Evolutionary conservation across 2,797 vertebrate genomes (phyloP), one percentile per base, ranked within the genome.

Genomic region (Enteromius thamalakanensis): DNA sequence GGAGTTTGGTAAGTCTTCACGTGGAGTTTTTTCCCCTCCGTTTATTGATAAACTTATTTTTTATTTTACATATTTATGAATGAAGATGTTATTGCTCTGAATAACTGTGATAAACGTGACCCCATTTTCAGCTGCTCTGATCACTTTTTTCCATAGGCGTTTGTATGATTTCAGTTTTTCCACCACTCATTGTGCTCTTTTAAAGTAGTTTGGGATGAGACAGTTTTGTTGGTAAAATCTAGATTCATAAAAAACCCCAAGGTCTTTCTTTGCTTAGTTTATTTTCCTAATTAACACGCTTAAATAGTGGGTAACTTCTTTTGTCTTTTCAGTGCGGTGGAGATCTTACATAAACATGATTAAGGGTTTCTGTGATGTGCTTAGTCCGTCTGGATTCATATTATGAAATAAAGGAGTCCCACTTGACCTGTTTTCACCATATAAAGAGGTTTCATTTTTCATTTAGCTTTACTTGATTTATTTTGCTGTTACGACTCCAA

Each of bases 1-100:
- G 42, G 42, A 84, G 79, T 76, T 76, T 76, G 83, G 83, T 84
- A 51, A 84, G 83, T 84, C 34, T 55, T 37, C 6, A 34, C 40
- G n/a, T 42, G 21, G 45, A 51, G 9, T 21, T 71, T 26, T 14
- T 10, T 14, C 29, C 3, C 9, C 40, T 8, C 8, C 40, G 3
- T 34, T 65, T 58, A 58, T 45, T 29, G 55, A 71, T 47, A 1
- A 71, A 34, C 23, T 0, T 47, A 42, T 42, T 2, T 42, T 42
- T 42, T 10, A 15, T 14, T 47, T 47, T 11, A 14, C 51, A n/a
- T n/a, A 3, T 17, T 32, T 55, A 76, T 29, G 26, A 7, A 69
- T 26, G 19, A n/a, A 32, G 1, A 14, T 51, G 29, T 64, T 2
- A 11, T 21, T 19, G 9, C 21, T 34, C 40, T 23, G 34, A 11